phyloP scores from a whole-genome alignment of 2,888 invertebrate species.

The Mythimna lalbum region DNA sequence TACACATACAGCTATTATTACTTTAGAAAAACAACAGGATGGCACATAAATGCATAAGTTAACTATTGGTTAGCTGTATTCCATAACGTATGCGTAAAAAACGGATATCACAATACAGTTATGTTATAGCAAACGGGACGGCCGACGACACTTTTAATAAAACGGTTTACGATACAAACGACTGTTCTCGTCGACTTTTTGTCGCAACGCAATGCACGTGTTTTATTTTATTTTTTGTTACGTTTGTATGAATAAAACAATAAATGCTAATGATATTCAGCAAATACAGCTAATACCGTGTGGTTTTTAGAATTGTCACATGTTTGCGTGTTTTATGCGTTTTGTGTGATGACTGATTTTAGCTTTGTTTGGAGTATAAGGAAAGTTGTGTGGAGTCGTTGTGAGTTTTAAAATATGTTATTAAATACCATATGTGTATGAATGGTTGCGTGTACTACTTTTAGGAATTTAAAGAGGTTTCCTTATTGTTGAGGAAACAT shows the following conservation, averaged over 20 bases:
- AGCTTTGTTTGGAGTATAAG: conserved; percentile 24
- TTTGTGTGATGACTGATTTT: conserved; percentile 9
- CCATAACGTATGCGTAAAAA: conserved; percentile 40
- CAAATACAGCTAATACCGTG: conserved; percentile 18
- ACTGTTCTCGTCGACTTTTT: conserved; percentile 65
- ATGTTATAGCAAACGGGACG: conserved; percentile 60
- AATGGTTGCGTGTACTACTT: background rate
- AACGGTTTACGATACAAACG: conserved; percentile 73
- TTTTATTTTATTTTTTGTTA: conserved; percentile 48
- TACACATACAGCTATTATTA: conserved; percentile 12
- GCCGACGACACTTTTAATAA: conserved; percentile 73
- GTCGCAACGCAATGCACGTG: conserved; percentile 32
- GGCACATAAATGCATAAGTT: conserved; percentile 34
- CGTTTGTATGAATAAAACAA: conserved; percentile 55
- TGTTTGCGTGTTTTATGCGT: conserved; percentile 17
- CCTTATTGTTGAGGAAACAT: background rate
- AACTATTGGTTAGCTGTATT: conserved; percentile 37
- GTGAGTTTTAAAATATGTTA: background rate
- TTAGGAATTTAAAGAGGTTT: background rate
- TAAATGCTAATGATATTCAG: conserved; percentile 29
- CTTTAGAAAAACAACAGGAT: conserved; percentile 25
- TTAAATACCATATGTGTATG: background rate
- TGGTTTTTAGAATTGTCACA: conserved; percentile 26
- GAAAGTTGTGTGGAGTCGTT: background rate
- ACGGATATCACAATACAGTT: conserved; percentile 52